phyloP scores from a whole-genome alignment of 1,140 invertebrate species.

The Daktulosphaira vitifoliae region DNA sequence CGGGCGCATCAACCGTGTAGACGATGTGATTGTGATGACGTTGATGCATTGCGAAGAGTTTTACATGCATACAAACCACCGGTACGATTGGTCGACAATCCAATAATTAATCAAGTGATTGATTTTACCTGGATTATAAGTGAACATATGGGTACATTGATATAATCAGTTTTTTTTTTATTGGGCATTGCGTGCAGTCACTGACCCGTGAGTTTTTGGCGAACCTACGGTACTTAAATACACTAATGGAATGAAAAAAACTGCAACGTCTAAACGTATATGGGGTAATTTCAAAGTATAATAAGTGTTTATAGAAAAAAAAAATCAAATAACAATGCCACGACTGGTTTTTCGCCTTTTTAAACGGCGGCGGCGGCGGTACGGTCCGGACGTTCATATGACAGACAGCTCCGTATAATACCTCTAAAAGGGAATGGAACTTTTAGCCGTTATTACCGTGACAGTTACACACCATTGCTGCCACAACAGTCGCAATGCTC shows the following conservation, averaged over 20 bases:
- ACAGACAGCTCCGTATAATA: not conserved
- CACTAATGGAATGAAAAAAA: not conserved
- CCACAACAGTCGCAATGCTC: no score
- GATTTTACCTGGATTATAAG: no score
- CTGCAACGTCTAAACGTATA: not conserved
- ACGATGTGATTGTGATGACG: slow-evolving; percentile 20
- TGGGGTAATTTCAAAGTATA: slow-evolving; percentile 16
- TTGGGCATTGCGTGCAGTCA: no score
- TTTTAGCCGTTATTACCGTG: slow-evolving; percentile 29
- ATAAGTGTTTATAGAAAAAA: not conserved
- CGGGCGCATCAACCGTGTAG: slow-evolving; percentile 11
- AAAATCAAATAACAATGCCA: slow-evolving; percentile 7
- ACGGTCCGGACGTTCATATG: not conserved
- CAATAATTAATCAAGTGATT: no score
- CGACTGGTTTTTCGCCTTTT: slow-evolving; percentile 28
- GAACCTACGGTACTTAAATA: no score
- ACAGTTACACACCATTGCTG: slow-evolving; percentile 1
- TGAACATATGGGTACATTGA: no score
- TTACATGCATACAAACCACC: not conserved
- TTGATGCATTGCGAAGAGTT: slow-evolving; percentile 14
- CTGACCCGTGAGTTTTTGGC: no score
- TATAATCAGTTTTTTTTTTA: no score
- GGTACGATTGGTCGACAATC: not conserved
- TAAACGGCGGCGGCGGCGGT: slow-evolving; percentile 8
- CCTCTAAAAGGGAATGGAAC: slow-evolving; percentile 19